phyloP scores from a whole-genome alignment of 2,113 vertebrate genomes.

The Albula goreensis region DNA sequence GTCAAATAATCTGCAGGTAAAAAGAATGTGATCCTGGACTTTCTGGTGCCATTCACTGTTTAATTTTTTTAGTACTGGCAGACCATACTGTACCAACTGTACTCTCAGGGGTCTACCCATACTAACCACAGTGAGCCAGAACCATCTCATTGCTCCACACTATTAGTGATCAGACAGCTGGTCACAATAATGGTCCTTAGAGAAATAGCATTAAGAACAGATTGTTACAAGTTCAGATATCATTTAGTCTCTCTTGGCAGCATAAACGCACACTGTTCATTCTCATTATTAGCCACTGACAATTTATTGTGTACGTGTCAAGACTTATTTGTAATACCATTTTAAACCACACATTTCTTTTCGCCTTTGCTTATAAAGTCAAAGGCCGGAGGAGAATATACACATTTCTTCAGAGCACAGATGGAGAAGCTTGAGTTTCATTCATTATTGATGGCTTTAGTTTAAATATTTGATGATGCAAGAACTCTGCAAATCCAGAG shows the following conservation, averaged over 20 bases:
- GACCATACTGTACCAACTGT: background rate
- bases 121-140: background rate
- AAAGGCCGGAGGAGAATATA: background rate
- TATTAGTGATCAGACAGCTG: background rate
- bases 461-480: conserved; percentile 26
- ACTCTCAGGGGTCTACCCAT: background rate
- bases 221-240: background rate
- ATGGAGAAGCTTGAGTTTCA: conserved; percentile 9
- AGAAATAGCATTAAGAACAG: background rate
- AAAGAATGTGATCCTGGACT: background rate
- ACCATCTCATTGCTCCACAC: background rate
- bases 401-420: conserved; percentile 5
- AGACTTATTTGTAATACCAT: background rate
- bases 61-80: background rate
- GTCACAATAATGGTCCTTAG: background rate
- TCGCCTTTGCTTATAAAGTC: background rate
- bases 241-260: background rate
- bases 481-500: conserved; percentile 14
- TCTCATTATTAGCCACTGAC: background rate
- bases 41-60: background rate
- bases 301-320: background rate
- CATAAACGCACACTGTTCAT: background rate
- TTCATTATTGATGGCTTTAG: conserved; percentile 4
- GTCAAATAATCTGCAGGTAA: background rate
- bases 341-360: background rate